Percentiles rank a stretch among this genome's conserved stretches.
phyloP scores from a whole-genome alignment of 2,113 vertebrate genomes.

The Chamaea fasciata region DNA sequence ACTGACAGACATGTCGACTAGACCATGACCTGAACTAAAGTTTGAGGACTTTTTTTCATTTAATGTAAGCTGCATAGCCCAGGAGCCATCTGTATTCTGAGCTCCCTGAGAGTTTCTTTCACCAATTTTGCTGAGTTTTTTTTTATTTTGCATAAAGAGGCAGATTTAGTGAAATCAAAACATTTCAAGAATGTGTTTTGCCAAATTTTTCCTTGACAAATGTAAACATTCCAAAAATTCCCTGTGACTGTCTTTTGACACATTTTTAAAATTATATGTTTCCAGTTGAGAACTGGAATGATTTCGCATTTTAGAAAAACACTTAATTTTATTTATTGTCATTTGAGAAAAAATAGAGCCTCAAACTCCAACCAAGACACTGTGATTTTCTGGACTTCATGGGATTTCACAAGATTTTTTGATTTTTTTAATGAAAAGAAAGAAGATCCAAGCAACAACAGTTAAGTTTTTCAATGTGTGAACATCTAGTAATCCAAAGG shows the following conservation, averaged over 20 bases:
- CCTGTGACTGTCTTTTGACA: not conserved
- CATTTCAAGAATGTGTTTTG: not conserved
- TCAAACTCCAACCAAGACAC: not conserved
- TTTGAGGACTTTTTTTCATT: not conserved
- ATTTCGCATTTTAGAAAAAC: not conserved
- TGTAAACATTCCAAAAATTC: conserved; percentile 39
- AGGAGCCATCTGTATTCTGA: not conserved
- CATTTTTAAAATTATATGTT: not conserved
- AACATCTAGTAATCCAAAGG: not conserved
- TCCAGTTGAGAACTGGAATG: not conserved
- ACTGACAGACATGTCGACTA: not conserved
- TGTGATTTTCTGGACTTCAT: not conserved
- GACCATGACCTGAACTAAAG: not conserved
- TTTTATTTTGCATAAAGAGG: not conserved
- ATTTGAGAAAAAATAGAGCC: not conserved
- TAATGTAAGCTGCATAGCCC: not conserved
- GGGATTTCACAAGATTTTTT: not conserved
- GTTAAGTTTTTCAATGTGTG: not conserved
- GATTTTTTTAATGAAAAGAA: not conserved
- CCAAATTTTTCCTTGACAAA: not conserved
- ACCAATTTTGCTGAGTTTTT: not conserved
- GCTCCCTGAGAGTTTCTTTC: conserved; percentile 23
- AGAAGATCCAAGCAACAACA: too few relatives aligned
- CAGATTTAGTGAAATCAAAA: conserved; percentile 37
- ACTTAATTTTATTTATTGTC: not conserved